Base-by-base conservation (phyloP, 1,140 invertebrate genomes). In the Whitmania pigra region DNA sequence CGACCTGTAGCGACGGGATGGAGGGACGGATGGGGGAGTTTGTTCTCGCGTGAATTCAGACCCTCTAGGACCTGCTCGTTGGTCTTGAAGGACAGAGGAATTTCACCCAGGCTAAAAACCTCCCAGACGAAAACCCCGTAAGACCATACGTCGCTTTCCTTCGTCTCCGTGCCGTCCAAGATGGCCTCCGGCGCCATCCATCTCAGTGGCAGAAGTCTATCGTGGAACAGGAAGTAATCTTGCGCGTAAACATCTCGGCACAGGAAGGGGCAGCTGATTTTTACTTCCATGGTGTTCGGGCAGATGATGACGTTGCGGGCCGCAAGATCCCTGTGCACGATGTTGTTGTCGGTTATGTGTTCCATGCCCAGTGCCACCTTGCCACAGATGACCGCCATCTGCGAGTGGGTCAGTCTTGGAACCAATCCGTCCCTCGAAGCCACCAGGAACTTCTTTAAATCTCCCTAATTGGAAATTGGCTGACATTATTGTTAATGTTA, bases 301-400 rank as follows among this genome's bases (percentile, higher is more conserved):
- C 90, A 88, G 60, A 96, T 88, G 22, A 94, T 82, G 78, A 94
- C 92, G 80, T 97, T 97, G n/a, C 94, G 86, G 0, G 93, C 89
- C 7, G 93, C 93, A 72, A 97, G 84, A 82, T 97, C 94, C 77
- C 87, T 86, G 80, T 94, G 92, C 5, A 92, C 88, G 53, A 90
- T 83, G 40, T 90, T 83, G 74, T 87, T 85, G 72, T 87, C 86
- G 0, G 90, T 85, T 36, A 96, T 82, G 74, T 92, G 88, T 76
- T 91, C 90, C 85, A 93, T 88, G 17, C 89, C 94, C n/a, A 86
- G 83, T 0, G 89, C 89, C 31, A 94, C 87, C 78, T 95, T 92
- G 73, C 78, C 77, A 72, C 79, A 82, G 78, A 82, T 83, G 0
- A 87, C 85, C 0, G 90, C 81, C 60, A 88, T 87, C 81, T 94